These are phyloP conservation scores for Marmota flaviventris DNA, from an alignment of 2,113 vertebrate genomes.

Conservation along the genomic window DNA sequence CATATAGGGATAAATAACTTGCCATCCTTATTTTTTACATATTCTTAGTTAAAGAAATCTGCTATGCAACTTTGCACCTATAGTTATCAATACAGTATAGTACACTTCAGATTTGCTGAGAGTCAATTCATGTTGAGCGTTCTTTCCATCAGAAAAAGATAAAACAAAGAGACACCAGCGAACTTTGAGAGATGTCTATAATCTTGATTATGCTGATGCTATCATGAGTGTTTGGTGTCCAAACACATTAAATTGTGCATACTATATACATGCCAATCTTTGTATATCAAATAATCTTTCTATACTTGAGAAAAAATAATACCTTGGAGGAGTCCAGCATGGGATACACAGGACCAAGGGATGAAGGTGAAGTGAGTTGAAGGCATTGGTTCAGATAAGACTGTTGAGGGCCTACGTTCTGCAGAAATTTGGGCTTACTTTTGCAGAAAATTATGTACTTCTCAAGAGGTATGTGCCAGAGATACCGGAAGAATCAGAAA, in stretches of 20 bases:
- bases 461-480: neutral
- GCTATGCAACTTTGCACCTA: neutral
- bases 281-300: neutral
- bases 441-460: neutral
- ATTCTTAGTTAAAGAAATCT: neutral
- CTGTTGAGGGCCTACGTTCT: rapidly evolving
- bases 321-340: neutral
- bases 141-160: neutral
- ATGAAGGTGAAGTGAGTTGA: neutral
- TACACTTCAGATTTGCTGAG: neutral
- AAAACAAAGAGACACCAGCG: neutral
- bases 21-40: neutral
- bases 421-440: neutral
- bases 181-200: too few relatives aligned
- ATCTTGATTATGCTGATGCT: neutral
- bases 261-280: neutral
- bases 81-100: neutral
- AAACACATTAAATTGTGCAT: neutral
- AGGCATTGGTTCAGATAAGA: neutral
- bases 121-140: neutral
- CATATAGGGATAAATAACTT: neutral
- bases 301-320: neutral
- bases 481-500: neutral
- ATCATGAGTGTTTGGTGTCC: neutral
- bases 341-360: neutral